These are phyloP conservation scores for Orchesellides sinensis DNA, from an alignment of 2,888 invertebrate species.

Conservation along the genomic window DNA sequence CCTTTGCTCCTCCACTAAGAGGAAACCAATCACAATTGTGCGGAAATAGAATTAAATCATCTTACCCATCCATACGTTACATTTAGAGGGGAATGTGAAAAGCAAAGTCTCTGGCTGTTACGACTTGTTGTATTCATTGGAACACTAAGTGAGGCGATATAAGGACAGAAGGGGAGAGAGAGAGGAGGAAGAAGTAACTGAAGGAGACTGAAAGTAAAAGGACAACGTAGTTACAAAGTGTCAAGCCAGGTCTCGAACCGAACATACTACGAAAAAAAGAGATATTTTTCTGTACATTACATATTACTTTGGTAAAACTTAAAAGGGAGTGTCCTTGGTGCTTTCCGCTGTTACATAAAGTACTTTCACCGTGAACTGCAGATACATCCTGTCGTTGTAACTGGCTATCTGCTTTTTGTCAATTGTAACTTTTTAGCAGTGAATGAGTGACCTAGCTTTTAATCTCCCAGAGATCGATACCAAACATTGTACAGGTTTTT, in stretches of 20 bases:
- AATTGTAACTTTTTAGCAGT: neutral
- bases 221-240: conserved; percentile 12
- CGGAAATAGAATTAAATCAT: conserved; percentile 24
- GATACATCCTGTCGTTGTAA: neutral
- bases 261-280: neutral
- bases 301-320: too few relatives aligned
- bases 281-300: neutral
- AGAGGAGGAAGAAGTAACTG: neutral
- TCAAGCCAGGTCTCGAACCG: conserved; percentile 7
- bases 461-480: conserved; percentile 4
- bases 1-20: too few relatives aligned
- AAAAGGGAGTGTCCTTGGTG: neutral
- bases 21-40: conserved; percentile 9
- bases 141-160: too few relatives aligned
- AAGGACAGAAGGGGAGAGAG: neutral
- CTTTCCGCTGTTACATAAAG: neutral
- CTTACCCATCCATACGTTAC: neutral
- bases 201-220: neutral
- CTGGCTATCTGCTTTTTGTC: neutral
- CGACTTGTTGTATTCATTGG: neutral
- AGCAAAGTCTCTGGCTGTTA: neutral
- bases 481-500: neutral
- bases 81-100: neutral
- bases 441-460: conserved; percentile 11
- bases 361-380: too few relatives aligned